Evolutionary conservation across 1,140 invertebrate genomes (phyloP).

Genomic region (Brachionus paranguensis): DNA sequence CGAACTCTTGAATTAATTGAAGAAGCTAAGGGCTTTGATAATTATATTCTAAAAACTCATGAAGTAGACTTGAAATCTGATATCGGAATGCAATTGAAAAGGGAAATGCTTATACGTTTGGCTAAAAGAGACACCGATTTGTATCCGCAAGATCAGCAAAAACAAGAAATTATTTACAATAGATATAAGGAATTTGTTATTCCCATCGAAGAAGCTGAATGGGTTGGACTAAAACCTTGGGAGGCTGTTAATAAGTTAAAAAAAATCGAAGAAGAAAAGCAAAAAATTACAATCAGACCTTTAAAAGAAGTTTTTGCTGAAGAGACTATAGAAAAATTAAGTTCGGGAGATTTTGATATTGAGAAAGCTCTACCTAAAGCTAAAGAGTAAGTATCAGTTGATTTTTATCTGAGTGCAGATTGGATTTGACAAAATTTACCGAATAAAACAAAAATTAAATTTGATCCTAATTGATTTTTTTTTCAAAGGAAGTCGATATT

Average conservation of each 20-base stretch:
- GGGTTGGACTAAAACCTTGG: constrained; percentile 40
- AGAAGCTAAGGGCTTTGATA: constrained; percentile 84
- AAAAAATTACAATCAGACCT: constrained; percentile 5
- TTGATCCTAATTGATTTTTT: background rate
- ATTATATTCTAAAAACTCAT: constrained; percentile 79
- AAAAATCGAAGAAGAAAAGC: constrained; percentile 39
- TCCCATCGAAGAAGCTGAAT: constrained; percentile 49
- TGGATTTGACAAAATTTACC: background rate
- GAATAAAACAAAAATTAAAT: background rate
- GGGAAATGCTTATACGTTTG: constrained; percentile 66
- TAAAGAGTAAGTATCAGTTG: background rate
- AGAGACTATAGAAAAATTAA: constrained; percentile 24
- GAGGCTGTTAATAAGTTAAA: constrained; percentile 40
- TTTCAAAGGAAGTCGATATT: constrained; percentile 3
- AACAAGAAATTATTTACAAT: constrained; percentile 68
- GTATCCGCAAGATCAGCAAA: constrained; percentile 65
- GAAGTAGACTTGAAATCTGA: constrained; percentile 78
- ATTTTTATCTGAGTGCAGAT: background rate
- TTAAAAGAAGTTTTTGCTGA: constrained; percentile 32
- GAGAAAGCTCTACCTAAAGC: background rate
- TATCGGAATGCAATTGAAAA: constrained; percentile 73
- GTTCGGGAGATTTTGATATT: background rate
- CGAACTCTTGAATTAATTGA: constrained; percentile 76
- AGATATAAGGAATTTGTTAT: constrained; percentile 77
- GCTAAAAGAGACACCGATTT: constrained; percentile 46